phyloP scores from a whole-genome alignment of 2,113 vertebrate species.

The Pseudonaja textilis region DNA sequence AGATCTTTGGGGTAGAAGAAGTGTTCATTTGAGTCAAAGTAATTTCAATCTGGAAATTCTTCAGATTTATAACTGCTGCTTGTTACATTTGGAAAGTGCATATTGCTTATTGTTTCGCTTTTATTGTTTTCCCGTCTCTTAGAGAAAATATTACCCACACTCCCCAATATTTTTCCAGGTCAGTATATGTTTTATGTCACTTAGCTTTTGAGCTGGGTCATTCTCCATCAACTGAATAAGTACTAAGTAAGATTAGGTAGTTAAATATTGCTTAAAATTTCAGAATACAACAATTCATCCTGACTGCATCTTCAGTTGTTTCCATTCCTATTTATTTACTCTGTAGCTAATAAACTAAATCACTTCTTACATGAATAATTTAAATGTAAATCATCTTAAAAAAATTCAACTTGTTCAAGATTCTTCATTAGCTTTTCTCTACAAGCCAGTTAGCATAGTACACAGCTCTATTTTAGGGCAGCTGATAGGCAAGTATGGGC shows the following conservation, averaged over 20 bases:
- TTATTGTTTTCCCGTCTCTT: constrained; percentile 69
- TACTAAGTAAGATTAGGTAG: constrained; percentile 27
- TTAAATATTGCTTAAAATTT: constrained; percentile 27
- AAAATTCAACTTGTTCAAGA: neutral
- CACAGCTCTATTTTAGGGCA: neutral
- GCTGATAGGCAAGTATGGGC: neutral
- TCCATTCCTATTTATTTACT: constrained; percentile 2
- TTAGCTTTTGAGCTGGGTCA: constrained; percentile 73
- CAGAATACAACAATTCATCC: constrained; percentile 17
- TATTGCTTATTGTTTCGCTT: constrained; percentile 70
- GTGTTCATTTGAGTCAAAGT: constrained; percentile 34
- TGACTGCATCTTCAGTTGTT: constrained; percentile 10
- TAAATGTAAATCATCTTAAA: neutral
- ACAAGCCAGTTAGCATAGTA: neutral
- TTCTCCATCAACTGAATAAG: constrained; percentile 72
- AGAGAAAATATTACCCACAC: constrained; percentile 83
- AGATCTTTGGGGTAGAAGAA: constrained; percentile 5
- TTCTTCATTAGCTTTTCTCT: neutral
- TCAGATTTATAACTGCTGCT: constrained; percentile 66
- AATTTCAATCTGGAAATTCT: constrained; percentile 45
- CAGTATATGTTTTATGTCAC: constrained; percentile 77
- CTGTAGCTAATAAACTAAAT: neutral
- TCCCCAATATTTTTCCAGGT: constrained; percentile 81
- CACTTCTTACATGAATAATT: neutral
- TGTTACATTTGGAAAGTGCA: constrained; percentile 62